Evolutionary conservation across 1,140 invertebrate species (phyloP).

Genomic region (Drosophila arizonae): DNA sequence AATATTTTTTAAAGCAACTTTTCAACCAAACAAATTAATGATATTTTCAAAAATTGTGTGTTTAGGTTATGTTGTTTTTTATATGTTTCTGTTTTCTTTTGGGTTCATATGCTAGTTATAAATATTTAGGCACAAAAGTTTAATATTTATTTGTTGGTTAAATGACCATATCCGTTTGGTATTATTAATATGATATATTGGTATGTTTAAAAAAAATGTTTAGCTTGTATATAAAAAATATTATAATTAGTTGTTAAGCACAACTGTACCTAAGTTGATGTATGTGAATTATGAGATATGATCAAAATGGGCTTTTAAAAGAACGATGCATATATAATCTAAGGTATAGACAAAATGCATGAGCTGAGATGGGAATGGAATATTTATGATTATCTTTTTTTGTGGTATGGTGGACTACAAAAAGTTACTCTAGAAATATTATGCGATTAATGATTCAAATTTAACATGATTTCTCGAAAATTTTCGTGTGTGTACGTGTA

Average conservation of each 20-base stretch:
- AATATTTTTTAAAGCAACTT: slow-evolving; percentile 49
- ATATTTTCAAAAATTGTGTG: slow-evolving; percentile 39
- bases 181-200: slow-evolving; percentile 60
- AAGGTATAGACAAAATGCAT: slow-evolving; percentile 76
- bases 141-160: slow-evolving; percentile 75
- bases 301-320: slow-evolving; percentile 40
- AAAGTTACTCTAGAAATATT: slow-evolving; percentile 56
- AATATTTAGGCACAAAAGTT: slow-evolving; percentile 68
- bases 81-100: slow-evolving; percentile 27
- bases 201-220: slow-evolving; percentile 38
- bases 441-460: slow-evolving; percentile 51
- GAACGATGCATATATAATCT: slow-evolving; percentile 67
- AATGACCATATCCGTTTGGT: slow-evolving; percentile 83
- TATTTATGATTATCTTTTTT: slow-evolving; percentile 33
- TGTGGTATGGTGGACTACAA: slow-evolving; percentile 60
- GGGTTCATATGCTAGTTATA: slow-evolving; percentile 49
- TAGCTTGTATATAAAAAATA: slow-evolving; percentile 48
- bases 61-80: slow-evolving; percentile 45
- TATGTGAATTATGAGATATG: slow-evolving; percentile 31
- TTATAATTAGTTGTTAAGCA: slow-evolving; percentile 76
- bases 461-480: slow-evolving; percentile 40
- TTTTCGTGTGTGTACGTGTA: slow-evolving; percentile 29
- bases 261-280: slow-evolving; percentile 75
- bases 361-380: slow-evolving; percentile 50
- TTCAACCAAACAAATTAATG: slow-evolving; percentile 65